Conservation (phyloP, 1,140 invertebrate genomes). For the Colletes latitarsis region DNA sequence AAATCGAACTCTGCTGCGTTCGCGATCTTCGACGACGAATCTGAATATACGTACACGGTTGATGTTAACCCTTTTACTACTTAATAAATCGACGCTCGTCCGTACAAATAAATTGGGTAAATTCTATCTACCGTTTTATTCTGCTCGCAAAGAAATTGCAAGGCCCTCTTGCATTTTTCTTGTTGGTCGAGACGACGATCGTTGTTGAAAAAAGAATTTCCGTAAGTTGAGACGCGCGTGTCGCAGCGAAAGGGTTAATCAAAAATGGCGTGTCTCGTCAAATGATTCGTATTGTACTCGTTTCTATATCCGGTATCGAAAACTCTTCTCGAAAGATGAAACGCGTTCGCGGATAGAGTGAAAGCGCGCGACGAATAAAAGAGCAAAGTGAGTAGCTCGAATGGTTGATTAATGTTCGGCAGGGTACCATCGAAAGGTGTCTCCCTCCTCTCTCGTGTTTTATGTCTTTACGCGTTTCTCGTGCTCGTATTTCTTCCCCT, state of each 20-base stretch:
- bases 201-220: no score
- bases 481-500: not conserved
- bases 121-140: no score
- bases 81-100: no score
- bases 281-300: not conserved
- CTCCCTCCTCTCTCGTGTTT: constrained; percentile 60
- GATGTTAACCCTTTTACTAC: no score
- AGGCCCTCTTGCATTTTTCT: no score
- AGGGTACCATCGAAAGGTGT: constrained; percentile 45
- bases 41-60: no score
- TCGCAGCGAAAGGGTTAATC: no score
- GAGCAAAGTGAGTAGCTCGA: constrained; percentile 31
- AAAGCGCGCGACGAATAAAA: constrained; percentile 22
- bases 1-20: not conserved
- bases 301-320: not conserved
- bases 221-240: no score
- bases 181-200: no score
- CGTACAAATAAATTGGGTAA: no score
- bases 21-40: no score
- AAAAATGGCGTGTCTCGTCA: not conserved
- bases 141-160: no score
- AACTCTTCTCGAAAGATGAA: not conserved
- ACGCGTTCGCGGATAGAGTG: not conserved
- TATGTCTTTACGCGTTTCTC: constrained; percentile 51
- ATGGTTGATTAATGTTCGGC: constrained; percentile 31